phyloP scores from a whole-genome alignment of 2,888 invertebrate species.

The Athetis lepigone region DNA sequence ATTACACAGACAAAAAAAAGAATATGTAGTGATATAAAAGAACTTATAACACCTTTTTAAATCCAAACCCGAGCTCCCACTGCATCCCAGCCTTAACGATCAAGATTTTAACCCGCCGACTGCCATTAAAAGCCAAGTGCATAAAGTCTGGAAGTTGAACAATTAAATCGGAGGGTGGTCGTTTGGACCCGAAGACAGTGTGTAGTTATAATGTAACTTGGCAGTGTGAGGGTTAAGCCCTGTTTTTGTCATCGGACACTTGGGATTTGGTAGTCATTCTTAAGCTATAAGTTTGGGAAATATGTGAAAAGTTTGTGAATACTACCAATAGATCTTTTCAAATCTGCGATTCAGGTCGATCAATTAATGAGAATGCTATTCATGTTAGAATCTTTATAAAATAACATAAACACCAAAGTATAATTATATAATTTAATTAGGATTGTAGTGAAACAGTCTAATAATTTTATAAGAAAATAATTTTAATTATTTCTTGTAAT shows the following conservation, averaged over 20 bases:
- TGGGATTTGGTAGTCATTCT: neutral
- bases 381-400: too few species aligned
- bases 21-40: too few species aligned
- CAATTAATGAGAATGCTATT: too few species aligned
- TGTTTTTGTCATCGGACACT: conserved; percentile 46
- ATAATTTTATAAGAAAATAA: too few species aligned
- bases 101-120: conserved; percentile 73
- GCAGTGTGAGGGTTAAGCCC: conserved; percentile 56
- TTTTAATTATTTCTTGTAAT: too few species aligned
- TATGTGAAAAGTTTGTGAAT: neutral
- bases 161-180: conserved; percentile 81
- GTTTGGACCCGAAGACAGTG: conserved; percentile 75
- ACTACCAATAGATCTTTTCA: too few species aligned
- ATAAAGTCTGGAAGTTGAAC: conserved; percentile 82
- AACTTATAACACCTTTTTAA: neutral
- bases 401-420: too few species aligned
- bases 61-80: conserved; percentile 14
- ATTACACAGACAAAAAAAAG: too few species aligned
- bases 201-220: conserved; percentile 54
- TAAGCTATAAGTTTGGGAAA: neutral
- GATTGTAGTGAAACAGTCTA: too few species aligned
- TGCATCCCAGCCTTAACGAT: conserved; percentile 56
- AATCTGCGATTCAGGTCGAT: too few species aligned
- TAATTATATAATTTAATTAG: too few species aligned
- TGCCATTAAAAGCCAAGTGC: conserved; percentile 79